Percentiles rank a stretch among this genome's conserved stretches.
Conservation (phyloP, 2,888 invertebrate genomes). For the Lasioglossum malachurum region DNA sequence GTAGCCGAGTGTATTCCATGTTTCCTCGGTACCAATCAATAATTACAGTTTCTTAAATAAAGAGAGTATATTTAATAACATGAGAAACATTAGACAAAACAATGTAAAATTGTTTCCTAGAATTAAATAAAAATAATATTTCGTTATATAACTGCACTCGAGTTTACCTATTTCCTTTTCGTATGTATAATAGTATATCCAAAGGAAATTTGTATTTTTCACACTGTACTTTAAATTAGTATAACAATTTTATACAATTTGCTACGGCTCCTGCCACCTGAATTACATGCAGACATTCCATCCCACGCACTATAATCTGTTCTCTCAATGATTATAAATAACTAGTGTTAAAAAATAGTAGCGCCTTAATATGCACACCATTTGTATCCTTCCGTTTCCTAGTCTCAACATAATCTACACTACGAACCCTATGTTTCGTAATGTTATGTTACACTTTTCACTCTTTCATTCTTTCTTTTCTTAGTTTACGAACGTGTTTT, state of each 20-base stretch:
- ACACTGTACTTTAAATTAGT: conserved; percentile 70
- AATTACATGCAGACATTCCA: conserved; percentile 66
- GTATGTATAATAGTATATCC: conserved; percentile 46
- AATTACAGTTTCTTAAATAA: conserved; percentile 58
- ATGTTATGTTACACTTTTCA: conserved; percentile 55
- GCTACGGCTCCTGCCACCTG: conserved; percentile 67
- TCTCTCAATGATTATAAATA: conserved; percentile 78
- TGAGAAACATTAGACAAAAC: conserved; percentile 53
- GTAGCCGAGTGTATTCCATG: conserved; percentile 26
- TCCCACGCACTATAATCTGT: conserved; percentile 64
- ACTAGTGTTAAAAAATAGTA: conserved; percentile 81
- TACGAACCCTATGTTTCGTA: conserved; percentile 68
- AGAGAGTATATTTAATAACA: conserved; percentile 50
- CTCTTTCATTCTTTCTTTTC: conserved; percentile 53
- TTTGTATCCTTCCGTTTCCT: conserved; percentile 68
- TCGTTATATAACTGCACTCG: conserved; percentile 48
- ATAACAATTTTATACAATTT: conserved; percentile 75
- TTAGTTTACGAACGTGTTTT: conserved; percentile 64
- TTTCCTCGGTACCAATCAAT: conserved; percentile 32
- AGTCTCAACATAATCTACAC: conserved; percentile 66
- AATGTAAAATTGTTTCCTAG: conserved; percentile 42
- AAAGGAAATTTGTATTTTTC: conserved; percentile 64
- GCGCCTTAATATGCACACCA: conserved; percentile 77
- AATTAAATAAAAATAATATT: conserved; percentile 53
- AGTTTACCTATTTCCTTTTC: conserved; percentile 47